Evolutionary conservation across 2,113 vertebrate species (phyloP).

Genomic region (Pan troglodytes): DNA sequence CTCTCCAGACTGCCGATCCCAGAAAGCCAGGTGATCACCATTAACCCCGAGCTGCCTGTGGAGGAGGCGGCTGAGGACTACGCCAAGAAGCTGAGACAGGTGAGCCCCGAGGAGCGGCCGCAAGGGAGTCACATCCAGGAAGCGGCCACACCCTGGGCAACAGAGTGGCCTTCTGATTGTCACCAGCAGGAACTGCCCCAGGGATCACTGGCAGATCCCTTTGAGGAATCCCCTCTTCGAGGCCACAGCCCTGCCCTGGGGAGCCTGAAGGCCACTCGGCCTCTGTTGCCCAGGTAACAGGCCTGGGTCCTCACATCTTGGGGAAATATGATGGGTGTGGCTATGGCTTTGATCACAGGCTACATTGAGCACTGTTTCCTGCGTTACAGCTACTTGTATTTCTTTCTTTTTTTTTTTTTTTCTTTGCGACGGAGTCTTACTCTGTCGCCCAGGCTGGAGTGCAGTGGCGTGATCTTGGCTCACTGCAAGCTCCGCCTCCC

Average conservation of each 20-base stretch:
- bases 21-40: constrained; percentile 85
- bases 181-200: neutral
- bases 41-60: constrained; percentile 86
- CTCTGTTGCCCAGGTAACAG: neutral
- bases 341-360: neutral
- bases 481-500: too few species aligned
- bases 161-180: neutral
- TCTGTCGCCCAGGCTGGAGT: too few species aligned
- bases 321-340: neutral
- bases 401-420: neutral
- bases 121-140: neutral
- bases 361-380: neutral
- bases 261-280: neutral
- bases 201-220: neutral
- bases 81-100: constrained; percentile 88
- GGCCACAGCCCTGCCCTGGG: neutral
- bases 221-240: neutral
- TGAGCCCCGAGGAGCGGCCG: constrained; percentile 49
- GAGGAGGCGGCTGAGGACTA: constrained; percentile 91
- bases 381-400: neutral
- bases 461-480: too few species aligned
- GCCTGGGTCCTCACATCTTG: neutral
- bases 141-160: rapidly evolving
- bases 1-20: constrained; percentile 89
- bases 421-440: neutral